Evolutionary conservation across 2,113 vertebrate genomes (phyloP).

Genomic region (Polypterus senegalus): DNA sequence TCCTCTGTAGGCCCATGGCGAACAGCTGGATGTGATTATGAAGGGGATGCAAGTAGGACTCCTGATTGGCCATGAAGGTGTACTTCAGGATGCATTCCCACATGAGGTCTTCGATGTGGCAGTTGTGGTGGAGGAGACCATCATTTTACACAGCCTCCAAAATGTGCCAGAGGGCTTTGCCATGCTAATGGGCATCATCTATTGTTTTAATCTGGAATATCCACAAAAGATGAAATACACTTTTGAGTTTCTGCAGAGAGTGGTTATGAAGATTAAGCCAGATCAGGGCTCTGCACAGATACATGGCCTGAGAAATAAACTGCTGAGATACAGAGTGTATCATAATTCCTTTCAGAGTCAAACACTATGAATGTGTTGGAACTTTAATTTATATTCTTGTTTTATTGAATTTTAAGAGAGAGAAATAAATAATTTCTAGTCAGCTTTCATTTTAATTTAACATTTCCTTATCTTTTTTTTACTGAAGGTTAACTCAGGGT

Average conservation of each 20-base stretch:
- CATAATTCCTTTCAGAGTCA: no score
- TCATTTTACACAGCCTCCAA: slow-evolving; percentile 6
- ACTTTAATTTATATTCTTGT: no score
- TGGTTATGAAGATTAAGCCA: slow-evolving; percentile 11
- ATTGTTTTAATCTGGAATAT: slow-evolving; percentile 18
- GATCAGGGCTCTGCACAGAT: slow-evolving; percentile 12
- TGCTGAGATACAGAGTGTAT: no score
- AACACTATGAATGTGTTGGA: no score
- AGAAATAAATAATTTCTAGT: no score
- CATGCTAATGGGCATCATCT: slow-evolving; percentile 16
- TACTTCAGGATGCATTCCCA: slow-evolving; percentile 7
- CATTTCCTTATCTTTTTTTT: no score
- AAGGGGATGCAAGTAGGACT: slow-evolving; percentile 9
- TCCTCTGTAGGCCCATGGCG: slow-evolving; percentile 3
- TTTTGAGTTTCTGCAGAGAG: slow-evolving; percentile 13
- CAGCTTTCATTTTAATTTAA: no score
- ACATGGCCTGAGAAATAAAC: slow-evolving; percentile 7
- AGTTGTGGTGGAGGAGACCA: slow-evolving; percentile 15
- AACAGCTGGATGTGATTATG: slow-evolving; percentile 7
- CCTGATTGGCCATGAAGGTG: slow-evolving; percentile 18
- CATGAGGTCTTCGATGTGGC: slow-evolving; percentile 10
- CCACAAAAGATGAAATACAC: slow-evolving; percentile 5
- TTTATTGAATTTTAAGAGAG: no score
- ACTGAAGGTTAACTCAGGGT: no score
- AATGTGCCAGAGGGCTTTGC: slow-evolving; percentile 11